Conservation (phyloP, 2,113 vertebrate species). For the Misgurnus anguillicaudatus region DNA sequence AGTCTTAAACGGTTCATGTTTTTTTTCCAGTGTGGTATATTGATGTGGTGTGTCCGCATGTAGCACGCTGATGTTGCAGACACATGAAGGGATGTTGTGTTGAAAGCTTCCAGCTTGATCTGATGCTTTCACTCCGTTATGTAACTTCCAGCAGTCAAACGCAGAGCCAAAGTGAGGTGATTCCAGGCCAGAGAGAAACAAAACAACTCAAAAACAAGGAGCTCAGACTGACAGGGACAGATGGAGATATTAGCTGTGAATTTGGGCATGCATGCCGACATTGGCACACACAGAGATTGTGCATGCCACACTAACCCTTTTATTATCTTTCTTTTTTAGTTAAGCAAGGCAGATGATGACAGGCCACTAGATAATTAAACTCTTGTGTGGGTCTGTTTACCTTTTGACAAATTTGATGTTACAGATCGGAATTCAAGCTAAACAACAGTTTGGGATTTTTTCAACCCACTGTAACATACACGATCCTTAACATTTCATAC, state of each 20-base stretch:
- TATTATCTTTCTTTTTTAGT: too few species aligned
- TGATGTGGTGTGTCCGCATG: conserved; percentile 2
- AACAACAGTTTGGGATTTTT: too few species aligned
- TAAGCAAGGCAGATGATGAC: too few species aligned
- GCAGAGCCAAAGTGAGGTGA: conserved; percentile 42
- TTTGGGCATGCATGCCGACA: not conserved
- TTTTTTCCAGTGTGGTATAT: not conserved
- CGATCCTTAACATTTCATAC: too few species aligned
- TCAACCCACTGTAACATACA: too few species aligned
- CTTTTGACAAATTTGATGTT: too few species aligned
- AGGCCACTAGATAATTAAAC: too few species aligned
- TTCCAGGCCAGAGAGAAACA: conserved; percentile 14
- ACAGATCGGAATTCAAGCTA: too few species aligned
- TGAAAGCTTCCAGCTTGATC: conserved; percentile 24
- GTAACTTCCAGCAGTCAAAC: conserved; percentile 43
- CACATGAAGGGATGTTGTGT: not conserved
- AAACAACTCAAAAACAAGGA: conserved; percentile 34
- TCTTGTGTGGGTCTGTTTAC: too few species aligned
- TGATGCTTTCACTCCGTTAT: conserved; percentile 32
- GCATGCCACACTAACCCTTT: too few species aligned
- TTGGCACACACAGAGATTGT: too few species aligned
- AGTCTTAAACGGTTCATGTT: not conserved
- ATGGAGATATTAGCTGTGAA: not conserved
- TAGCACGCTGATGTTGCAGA: conserved; percentile 15
- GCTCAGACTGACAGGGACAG: not conserved